Percentiles rank a stretch among this genome's conserved stretches.
phyloP scores from a whole-genome alignment of 2,888 invertebrate species.

The Empis stercorea region DNA sequence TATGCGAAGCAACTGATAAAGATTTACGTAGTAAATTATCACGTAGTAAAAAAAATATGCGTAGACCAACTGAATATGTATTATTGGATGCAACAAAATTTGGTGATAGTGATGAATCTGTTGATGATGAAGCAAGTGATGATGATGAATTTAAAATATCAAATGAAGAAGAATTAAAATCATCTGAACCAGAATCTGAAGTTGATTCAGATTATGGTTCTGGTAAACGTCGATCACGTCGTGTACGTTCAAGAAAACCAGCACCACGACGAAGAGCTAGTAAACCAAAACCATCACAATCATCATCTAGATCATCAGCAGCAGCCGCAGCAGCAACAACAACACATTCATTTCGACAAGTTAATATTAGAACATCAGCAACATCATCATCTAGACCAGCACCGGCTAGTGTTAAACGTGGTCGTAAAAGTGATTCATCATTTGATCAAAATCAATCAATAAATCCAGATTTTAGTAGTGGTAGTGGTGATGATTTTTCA shows the following conservation, averaged over 20 bases:
- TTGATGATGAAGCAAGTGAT: constrained; percentile 24
- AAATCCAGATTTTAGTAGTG: constrained; percentile 13
- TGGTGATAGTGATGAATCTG: constrained; percentile 12
- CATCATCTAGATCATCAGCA: neutral
- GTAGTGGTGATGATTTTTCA: constrained; percentile 13
- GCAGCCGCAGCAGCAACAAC: neutral
- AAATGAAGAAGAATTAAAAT: constrained; percentile 25
- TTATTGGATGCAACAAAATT: constrained; percentile 30
- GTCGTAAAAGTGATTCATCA: constrained; percentile 3
- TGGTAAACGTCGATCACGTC: constrained; percentile 16
- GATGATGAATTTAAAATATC: constrained; percentile 35
- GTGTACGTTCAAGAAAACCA: neutral
- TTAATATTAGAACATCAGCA: neutral
- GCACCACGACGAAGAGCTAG: neutral
- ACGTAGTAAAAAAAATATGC: constrained; percentile 31
- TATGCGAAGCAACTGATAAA: constrained; percentile 33
- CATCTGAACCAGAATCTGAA: constrained; percentile 25
- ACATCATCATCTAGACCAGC: neutral
- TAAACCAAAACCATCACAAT: neutral
- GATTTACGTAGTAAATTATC: constrained; percentile 33
- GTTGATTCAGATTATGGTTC: constrained; percentile 24
- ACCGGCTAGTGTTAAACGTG: neutral
- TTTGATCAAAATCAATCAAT: constrained; percentile 7
- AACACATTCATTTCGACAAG: neutral
- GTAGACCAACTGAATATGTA: constrained; percentile 30